Evolutionary conservation across 1,140 invertebrate genomes (phyloP).

Genomic region (Cotesia typhae): DNA sequence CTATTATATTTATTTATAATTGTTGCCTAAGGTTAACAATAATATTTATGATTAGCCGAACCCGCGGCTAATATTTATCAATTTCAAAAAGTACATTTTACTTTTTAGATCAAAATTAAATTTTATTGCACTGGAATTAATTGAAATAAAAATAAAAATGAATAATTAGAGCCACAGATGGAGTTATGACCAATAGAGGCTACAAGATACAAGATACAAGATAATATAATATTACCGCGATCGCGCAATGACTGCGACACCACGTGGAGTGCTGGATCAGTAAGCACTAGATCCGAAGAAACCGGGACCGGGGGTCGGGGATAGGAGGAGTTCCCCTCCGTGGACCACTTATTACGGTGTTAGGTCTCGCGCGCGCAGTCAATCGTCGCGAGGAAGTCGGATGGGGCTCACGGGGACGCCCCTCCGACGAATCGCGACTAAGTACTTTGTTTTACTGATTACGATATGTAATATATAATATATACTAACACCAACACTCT

Average conservation of each 20-base stretch:
- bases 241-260: constrained; percentile 9
- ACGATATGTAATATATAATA: too few relatives aligned
- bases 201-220: too few relatives aligned
- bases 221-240: neutral
- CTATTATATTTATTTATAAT: too few relatives aligned
- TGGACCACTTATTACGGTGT: constrained; percentile 14
- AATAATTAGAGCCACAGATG: too few relatives aligned
- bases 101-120: too few relatives aligned
- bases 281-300: constrained; percentile 3
- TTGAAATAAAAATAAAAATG: too few relatives aligned
- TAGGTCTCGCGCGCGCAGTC: constrained; percentile 27
- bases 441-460: neutral
- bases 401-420: constrained; percentile 40
- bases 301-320: neutral
- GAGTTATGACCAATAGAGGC: too few relatives aligned
- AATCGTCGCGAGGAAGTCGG: constrained; percentile 14
- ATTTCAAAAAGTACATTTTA: too few relatives aligned
- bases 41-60: too few relatives aligned
- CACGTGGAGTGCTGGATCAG: constrained; percentile 11
- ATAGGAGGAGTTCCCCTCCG: constrained; percentile 4
- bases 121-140: too few relatives aligned
- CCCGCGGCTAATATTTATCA: neutral
- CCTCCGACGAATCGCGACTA: constrained; percentile 39
- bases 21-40: too few relatives aligned
- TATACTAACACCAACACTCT: too few relatives aligned